Conservation (phyloP, 2,113 vertebrate species). For the Ancistrus triradiatus region DNA sequence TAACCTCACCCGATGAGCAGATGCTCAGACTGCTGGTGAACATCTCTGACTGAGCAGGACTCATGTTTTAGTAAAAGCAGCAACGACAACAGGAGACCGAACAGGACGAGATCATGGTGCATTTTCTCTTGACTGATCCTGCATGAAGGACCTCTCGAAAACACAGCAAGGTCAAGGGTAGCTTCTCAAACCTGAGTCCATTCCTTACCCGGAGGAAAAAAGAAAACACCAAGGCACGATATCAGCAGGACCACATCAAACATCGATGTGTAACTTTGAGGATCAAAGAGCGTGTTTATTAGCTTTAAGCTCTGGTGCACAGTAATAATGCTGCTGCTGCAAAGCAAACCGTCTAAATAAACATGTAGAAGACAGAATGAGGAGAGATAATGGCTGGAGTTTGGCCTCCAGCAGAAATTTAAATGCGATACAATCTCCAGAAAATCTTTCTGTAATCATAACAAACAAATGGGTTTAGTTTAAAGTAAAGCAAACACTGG, state of each 20-base stretch:
- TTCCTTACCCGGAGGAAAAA: background rate
- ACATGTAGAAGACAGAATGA: background rate
- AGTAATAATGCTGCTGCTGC: too few relatives aligned
- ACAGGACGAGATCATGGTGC: slow-evolving; percentile 13
- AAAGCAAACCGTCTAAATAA: too few relatives aligned
- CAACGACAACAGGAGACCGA: slow-evolving; percentile 21
- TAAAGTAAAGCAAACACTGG: too few relatives aligned
- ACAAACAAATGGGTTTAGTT: too few relatives aligned
- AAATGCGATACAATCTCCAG: too few relatives aligned
- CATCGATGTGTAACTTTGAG: too few relatives aligned
- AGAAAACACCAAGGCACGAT: too few relatives aligned
- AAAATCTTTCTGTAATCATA: background rate
- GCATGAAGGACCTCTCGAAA: slow-evolving; percentile 27
- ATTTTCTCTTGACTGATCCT: slow-evolving; percentile 29
- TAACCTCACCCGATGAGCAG: background rate
- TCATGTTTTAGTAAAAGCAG: slow-evolving; percentile 11
- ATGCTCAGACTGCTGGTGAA: slow-evolving; percentile 19
- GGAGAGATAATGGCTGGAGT: too few relatives aligned
- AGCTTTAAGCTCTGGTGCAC: too few relatives aligned
- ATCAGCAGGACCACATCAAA: background rate
- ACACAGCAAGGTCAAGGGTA: background rate
- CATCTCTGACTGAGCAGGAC: slow-evolving; percentile 1
- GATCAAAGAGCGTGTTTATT: too few relatives aligned
- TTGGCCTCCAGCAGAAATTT: too few relatives aligned
- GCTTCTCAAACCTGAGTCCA: slow-evolving; percentile 1